These are phyloP conservation scores for Eupeodes latifasciatus DNA, from an alignment of 2,888 invertebrate genomes.

Conservation along the genomic window DNA sequence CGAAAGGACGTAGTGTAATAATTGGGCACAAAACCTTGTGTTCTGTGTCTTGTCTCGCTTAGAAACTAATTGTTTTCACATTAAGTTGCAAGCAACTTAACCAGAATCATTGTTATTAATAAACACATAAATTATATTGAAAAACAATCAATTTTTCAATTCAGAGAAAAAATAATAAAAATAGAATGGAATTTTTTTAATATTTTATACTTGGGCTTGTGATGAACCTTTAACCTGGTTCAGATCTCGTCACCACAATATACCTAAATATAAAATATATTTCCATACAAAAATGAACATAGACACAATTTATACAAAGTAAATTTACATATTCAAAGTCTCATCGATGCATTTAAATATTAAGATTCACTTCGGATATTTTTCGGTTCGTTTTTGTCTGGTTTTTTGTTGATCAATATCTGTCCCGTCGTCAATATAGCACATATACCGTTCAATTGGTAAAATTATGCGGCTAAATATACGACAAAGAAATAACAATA, in stretches of 20 bases:
- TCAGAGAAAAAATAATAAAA: constrained; percentile 52
- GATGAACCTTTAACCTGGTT: constrained; percentile 64
- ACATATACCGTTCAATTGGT: constrained; percentile 39
- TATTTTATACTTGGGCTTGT: constrained; percentile 25
- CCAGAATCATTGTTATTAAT: constrained; percentile 55
- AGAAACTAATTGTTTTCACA: background rate
- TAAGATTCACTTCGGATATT: background rate
- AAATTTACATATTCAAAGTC: background rate
- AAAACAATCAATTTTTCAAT: constrained; percentile 20
- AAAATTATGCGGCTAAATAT: constrained; percentile 28
- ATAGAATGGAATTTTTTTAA: constrained; percentile 13
- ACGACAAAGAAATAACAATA: constrained; percentile 51
- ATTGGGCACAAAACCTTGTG: constrained; percentile 68
- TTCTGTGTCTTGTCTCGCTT: constrained; percentile 30
- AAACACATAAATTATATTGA: background rate
- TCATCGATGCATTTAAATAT: constrained; percentile 27
- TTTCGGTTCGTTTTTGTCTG: constrained; percentile 6
- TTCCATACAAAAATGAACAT: constrained; percentile 10
- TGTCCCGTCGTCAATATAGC: constrained; percentile 37
- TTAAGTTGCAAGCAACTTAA: constrained; percentile 13
- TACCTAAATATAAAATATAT: background rate
- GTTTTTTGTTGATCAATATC: constrained; percentile 48
- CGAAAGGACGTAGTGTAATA: constrained; percentile 54
- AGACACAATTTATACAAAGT: background rate
- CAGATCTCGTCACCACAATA: constrained; percentile 38